A percentile compares a stretch with the other conserved stretches of the same genome.
Conservation (phyloP, 2,888 invertebrate genomes). For the Agonum fuliginosum region DNA sequence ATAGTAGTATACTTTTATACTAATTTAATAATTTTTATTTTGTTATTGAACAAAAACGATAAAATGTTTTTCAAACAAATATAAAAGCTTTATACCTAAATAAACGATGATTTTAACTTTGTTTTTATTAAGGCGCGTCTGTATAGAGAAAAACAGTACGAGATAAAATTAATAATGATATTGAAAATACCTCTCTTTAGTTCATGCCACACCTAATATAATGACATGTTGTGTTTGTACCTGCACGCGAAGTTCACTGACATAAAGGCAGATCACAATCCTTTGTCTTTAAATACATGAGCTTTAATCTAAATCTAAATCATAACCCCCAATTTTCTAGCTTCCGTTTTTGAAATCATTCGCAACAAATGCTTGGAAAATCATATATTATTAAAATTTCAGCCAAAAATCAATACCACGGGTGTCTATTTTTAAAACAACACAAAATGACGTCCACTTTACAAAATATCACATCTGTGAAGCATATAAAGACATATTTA, state of each 20-base stretch:
- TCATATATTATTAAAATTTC: slow-evolving; percentile 24
- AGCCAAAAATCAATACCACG: slow-evolving; percentile 19
- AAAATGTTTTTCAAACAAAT: too few relatives aligned
- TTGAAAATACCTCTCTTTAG: slow-evolving; percentile 25
- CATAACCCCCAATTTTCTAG: not conserved
- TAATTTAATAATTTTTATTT: too few relatives aligned
- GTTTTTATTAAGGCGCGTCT: not conserved
- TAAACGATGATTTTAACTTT: too few relatives aligned
- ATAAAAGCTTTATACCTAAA: too few relatives aligned
- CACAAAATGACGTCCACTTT: not conserved
- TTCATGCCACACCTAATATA: slow-evolving; percentile 12
- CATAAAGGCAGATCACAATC: slow-evolving; percentile 9
- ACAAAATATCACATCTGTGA: not conserved
- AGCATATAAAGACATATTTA: not conserved
- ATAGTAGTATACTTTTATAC: too few relatives aligned
- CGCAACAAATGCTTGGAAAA: not conserved
- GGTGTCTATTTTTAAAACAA: not conserved
- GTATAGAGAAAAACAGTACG: not conserved
- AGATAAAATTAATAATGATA: slow-evolving; percentile 29
- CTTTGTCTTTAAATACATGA: not conserved
- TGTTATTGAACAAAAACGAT: too few relatives aligned
- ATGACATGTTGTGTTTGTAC: slow-evolving; percentile 21
- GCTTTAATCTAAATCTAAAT: not conserved
- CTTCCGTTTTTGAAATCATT: not conserved
- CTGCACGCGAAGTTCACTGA: slow-evolving; percentile 26